phyloP scores from a whole-genome alignment of 2,888 invertebrate species.

The Coelopa pilipes region DNA sequence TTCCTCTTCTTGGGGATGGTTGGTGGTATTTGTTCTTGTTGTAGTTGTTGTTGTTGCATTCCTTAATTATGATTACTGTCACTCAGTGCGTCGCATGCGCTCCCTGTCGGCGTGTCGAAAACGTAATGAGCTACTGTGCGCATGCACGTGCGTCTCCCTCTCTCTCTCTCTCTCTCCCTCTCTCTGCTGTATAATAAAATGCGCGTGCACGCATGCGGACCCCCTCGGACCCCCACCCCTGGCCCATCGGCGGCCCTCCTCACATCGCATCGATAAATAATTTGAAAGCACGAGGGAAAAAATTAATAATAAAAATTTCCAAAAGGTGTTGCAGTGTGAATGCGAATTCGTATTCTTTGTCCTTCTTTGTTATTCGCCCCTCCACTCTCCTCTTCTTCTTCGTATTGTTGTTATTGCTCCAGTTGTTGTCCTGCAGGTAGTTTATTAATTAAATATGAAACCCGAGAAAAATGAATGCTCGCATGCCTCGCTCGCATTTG shows the following conservation, averaged over 20 bases:
- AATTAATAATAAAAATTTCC: conserved; percentile 8
- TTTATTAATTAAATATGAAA: conserved; percentile 16
- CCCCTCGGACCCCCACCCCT: not conserved
- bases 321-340: conserved; percentile 28
- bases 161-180: not conserved
- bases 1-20: conserved; percentile 17
- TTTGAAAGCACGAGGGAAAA: not conserved
- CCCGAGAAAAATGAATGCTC: not conserved
- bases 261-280: not conserved
- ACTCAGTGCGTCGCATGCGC: conserved; percentile 18
- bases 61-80: conserved; percentile 57
- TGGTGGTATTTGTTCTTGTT: conserved; percentile 27
- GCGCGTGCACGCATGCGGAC: conserved; percentile 12
- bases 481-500: not conserved
- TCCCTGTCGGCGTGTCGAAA: conserved; percentile 10
- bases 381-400: not conserved
- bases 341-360: conserved; percentile 4
- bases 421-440: not conserved
- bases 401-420: too few relatives aligned
- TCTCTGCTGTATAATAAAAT: conserved; percentile 23
- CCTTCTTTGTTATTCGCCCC: not conserved
- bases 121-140: conserved; percentile 26
- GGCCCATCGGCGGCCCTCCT: too few relatives aligned
- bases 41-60: conserved; percentile 33
- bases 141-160: conserved; percentile 35